A percentile compares a stretch with the other conserved stretches of the same genome.
These are phyloP conservation scores for Spodoptera exigua DNA, from an alignment of 2,888 invertebrate species.

Conservation along the genomic window DNA sequence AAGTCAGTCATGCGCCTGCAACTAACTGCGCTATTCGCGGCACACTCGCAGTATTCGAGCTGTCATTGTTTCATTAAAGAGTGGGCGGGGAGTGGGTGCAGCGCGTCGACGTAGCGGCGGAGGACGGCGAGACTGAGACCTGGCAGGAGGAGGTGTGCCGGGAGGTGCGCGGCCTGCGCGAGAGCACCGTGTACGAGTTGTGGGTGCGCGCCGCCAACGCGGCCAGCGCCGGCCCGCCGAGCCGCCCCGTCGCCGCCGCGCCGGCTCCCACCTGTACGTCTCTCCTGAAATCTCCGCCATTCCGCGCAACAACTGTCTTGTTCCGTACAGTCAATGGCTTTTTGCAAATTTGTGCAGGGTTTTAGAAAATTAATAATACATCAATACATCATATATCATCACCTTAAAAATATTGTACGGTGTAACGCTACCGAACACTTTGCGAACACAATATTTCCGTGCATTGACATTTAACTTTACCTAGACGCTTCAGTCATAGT, in stretches of 20 bases:
- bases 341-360: too few relatives aligned
- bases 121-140: constrained; percentile 21
- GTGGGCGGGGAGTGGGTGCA: constrained; percentile 79
- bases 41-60: too few relatives aligned
- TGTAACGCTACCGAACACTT: too few relatives aligned
- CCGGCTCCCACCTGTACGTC: constrained; percentile 79
- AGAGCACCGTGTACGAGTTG: constrained; percentile 93
- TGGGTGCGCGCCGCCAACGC: constrained; percentile 93
- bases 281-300: too few relatives aligned
- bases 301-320: too few relatives aligned
- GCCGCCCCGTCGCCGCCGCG: constrained; percentile 89
- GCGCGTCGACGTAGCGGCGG: constrained; percentile 68
- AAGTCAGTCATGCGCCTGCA: constrained; percentile 74
- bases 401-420: too few relatives aligned
- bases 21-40: background rate
- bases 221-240: constrained; percentile 90
- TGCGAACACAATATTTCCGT: too few relatives aligned
- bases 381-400: too few relatives aligned
- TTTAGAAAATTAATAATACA: too few relatives aligned
- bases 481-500: too few relatives aligned
- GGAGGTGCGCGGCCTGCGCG: constrained; percentile 91
- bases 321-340: too few relatives aligned
- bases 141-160: constrained; percentile 82
- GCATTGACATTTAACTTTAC: too few relatives aligned
- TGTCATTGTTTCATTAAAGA: constrained; percentile 47